These are phyloP conservation scores for Petrocephalus zakoni DNA, from an alignment of 2,113 vertebrate genomes.

Conservation along the genomic window DNA sequence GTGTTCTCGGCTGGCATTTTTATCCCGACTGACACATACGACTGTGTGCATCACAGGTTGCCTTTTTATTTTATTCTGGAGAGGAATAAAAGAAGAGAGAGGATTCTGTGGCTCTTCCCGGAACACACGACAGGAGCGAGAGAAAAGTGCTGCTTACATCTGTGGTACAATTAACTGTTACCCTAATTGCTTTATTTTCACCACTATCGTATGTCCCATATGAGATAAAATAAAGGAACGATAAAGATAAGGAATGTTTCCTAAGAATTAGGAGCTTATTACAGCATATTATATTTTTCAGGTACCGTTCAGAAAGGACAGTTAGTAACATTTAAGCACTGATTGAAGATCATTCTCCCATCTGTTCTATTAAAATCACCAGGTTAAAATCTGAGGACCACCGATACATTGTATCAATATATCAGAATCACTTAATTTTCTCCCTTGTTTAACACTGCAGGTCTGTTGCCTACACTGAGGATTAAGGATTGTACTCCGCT, in stretches of 20 bases:
- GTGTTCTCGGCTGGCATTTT: neutral
- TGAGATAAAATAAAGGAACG: neutral
- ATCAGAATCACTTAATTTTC: neutral
- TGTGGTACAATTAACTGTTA: neutral
- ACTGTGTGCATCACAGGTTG: neutral
- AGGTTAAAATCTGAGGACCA: neutral
- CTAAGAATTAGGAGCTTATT: neutral
- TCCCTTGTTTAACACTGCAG: neutral
- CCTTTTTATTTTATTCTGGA: neutral
- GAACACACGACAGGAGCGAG: neutral
- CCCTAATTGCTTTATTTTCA: neutral
- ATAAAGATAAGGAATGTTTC: neutral
- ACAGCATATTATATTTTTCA: neutral
- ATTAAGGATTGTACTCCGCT: neutral
- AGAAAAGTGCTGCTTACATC: neutral
- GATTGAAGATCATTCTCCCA: neutral
- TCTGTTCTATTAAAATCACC: neutral
- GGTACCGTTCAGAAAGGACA: neutral
- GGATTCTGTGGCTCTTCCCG: neutral
- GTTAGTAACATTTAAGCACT: neutral
- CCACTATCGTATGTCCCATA: neutral
- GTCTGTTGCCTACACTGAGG: neutral
- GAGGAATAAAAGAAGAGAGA: neutral
- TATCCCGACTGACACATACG: neutral
- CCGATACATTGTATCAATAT: neutral